Base-by-base conservation (phyloP, 2,113 vertebrate species). In the Regulus satrapa region DNA sequence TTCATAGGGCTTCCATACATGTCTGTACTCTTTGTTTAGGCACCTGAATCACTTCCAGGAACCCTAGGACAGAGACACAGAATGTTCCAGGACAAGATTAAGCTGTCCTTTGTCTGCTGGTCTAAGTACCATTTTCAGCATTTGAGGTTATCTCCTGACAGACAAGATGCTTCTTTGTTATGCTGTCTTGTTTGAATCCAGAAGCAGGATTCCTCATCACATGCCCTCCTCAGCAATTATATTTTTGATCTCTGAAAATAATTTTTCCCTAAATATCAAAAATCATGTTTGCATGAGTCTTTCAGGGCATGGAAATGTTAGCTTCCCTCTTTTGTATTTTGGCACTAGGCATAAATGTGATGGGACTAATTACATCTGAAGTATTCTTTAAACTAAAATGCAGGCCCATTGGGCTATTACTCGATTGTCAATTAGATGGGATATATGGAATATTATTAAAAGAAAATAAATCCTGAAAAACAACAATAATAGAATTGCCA, bases 381-480 rank as follows among this genome's bases (percentile, higher is more conserved):
- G 48, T 31, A 63, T 59, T 67, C 32, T 61, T 88, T 72, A 71
- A 91, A 77, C 41, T 58, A 72, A 85, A 92, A 5, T 28, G 67
- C 9, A 48, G 14, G 56, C 40, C 25, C 34, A 29, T 46, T 75
- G 40, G 36, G 28, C 8, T 79, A 15, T 25, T 92, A 52, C 25
- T 20, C 0, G 0, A n/a, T 61, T 4, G 2, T 5, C 3, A 16
- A 4, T 58, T 36, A 84, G 29, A 24, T 0, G 1, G 6, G 6
- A 32, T 64, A 64, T 23, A n/a, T 64, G 34, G 20, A 88, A 45
- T 83, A 69, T 38, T 48, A 38, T 15, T 19, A 24, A 51, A 68
- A 34, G 24, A 81, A 72, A 84, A 71, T 8, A 21, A 83, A 80
- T 36, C 12, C 19, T 56, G 20, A 76, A 48, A 93, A 84, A 48